A percentile compares a stretch with the other conserved stretches of the same genome.
These are phyloP conservation scores for Auanema sp. DNA, from an alignment of 2,888 invertebrate species.

Conservation along the genomic window DNA sequence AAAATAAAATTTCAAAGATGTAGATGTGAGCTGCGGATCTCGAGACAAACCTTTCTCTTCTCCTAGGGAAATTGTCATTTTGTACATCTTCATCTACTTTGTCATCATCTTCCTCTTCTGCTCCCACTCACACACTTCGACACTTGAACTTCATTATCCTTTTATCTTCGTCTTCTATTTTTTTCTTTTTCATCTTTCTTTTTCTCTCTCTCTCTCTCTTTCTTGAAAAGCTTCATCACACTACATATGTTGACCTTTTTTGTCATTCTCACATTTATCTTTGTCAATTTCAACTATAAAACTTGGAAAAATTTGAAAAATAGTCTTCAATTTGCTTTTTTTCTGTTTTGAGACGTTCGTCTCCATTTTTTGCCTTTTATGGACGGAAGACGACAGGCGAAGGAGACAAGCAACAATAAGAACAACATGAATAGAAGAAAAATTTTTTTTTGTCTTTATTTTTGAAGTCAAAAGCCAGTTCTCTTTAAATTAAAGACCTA, in stretches of 20 bases:
- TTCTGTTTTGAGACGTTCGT: not conserved
- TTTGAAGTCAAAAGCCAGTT: not conserved
- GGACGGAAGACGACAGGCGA: constrained; percentile 15
- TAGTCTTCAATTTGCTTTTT: constrained; percentile 4
- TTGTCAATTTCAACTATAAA: no score
- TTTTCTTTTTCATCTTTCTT: not conserved
- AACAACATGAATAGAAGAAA: constrained; percentile 7
- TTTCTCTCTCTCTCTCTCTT: no score
- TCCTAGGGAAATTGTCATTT: no score
- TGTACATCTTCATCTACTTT: no score
- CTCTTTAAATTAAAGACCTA: not conserved
- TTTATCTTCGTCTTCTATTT: not conserved
- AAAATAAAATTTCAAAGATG: not conserved
- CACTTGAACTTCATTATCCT: not conserved
- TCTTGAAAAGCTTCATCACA: no score
- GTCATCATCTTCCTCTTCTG: not conserved
- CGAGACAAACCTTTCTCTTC: no score
- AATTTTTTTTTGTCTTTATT: not conserved
- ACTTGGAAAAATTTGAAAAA: no score
- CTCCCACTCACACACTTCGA: no score
- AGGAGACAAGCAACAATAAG: constrained; percentile 23
- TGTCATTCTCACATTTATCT: no score
- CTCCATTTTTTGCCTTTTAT: not conserved
- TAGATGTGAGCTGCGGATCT: not conserved
- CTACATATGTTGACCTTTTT: no score